Evolutionary conservation across 2,797 vertebrate genomes (phyloP).

Genomic region (Centropyge bicolor): DNA sequence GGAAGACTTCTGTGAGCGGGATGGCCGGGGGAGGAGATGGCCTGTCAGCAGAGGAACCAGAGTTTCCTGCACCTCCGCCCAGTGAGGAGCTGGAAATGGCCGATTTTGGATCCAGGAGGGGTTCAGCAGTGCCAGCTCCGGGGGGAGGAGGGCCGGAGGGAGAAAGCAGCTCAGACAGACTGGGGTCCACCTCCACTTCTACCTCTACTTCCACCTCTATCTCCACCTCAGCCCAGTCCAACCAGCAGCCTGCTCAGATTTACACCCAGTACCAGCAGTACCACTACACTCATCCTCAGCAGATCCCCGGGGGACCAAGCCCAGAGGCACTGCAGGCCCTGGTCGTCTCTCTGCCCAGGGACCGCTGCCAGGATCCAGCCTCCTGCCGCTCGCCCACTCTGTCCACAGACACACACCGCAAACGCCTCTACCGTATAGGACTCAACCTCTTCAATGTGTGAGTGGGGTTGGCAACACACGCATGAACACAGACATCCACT

Average conservation of each 20-base stretch:
- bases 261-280: constrained; percentile 86
- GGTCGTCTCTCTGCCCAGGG: constrained; percentile 95
- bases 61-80: constrained; percentile 84
- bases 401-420: constrained; percentile 97
- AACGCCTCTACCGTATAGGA: constrained; percentile 97
- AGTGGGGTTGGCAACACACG: constrained; percentile 77
- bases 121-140: constrained; percentile 68
- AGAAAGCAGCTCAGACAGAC: constrained; percentile 87
- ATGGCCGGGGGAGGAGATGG: constrained; percentile 57
- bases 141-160: constrained; percentile 64
- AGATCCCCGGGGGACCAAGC: constrained; percentile 84
- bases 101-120: constrained; percentile 74
- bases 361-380: constrained; percentile 95
- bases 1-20: constrained; percentile 74
- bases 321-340: constrained; percentile 95
- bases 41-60: constrained; percentile 70
- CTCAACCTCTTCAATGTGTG: constrained; percentile 99
- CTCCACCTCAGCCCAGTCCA: constrained; percentile 89
- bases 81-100: constrained; percentile 83
- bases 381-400: constrained; percentile 95
- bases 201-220: constrained; percentile 92
- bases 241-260: constrained; percentile 81
- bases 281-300: constrained; percentile 86
- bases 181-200: constrained; percentile 92
- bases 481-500: background rate